Evolutionary conservation across 2,888 invertebrate genomes (phyloP).

Genomic region (Drosophila conformis): DNA sequence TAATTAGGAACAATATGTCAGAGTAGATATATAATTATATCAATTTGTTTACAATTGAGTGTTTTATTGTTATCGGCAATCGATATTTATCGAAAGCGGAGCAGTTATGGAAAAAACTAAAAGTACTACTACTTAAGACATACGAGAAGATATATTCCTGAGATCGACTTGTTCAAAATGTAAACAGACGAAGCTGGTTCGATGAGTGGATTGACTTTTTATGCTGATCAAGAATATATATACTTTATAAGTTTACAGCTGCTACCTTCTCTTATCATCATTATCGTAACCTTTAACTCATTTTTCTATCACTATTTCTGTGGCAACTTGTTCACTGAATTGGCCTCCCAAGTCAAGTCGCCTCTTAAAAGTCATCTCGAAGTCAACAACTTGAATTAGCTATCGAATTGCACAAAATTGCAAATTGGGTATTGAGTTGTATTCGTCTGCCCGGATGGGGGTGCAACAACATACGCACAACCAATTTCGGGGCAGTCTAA

Average conservation of each 20-base stretch:
- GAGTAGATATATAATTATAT: neutral
- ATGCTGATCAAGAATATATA: neutral
- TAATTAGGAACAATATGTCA: neutral
- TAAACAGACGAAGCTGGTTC: neutral
- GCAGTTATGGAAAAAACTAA: too few relatives aligned
- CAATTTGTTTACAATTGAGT: neutral
- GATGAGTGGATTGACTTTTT: too few relatives aligned
- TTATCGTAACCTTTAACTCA: neutral
- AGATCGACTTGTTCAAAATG: too few relatives aligned
- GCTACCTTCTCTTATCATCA: too few relatives aligned
- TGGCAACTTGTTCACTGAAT: neutral
- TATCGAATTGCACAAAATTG: slow-evolving; percentile 1
- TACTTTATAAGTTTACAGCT: neutral
- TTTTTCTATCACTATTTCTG: neutral
- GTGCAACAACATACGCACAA: slow-evolving; percentile 30
- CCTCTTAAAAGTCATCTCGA: neutral
- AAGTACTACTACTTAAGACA: neutral
- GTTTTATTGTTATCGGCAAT: neutral
- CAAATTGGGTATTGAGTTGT: slow-evolving; percentile 28
- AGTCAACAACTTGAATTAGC: slow-evolving; percentile 19
- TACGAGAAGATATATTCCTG: neutral
- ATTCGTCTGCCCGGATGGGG: slow-evolving; percentile 24
- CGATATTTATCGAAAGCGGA: neutral
- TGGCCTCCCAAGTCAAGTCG: neutral
- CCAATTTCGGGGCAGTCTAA: slow-evolving; percentile 4